Evolutionary conservation across 2,797 vertebrate genomes (phyloP).

Genomic region (Danio albolineatus): DNA sequence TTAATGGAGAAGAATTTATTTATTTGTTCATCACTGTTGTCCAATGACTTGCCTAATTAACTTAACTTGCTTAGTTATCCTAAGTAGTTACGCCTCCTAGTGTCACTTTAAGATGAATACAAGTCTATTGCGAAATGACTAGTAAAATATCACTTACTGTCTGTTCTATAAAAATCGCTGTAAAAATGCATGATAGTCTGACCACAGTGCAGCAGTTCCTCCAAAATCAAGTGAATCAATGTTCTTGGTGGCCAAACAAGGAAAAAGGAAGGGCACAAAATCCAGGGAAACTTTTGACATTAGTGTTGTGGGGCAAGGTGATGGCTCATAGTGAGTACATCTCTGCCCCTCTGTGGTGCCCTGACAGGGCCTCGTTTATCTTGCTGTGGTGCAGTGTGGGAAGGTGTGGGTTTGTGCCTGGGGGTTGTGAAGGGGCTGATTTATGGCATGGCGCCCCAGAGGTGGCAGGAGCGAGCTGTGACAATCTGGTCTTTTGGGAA

Average conservation of each 20-base stretch:
- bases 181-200: neutral
- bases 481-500: slow-evolving; percentile 78
- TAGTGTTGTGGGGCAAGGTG: slow-evolving; percentile 40
- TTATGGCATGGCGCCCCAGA: slow-evolving; percentile 68
- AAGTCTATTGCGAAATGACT: too few relatives aligned
- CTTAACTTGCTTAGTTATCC: too few relatives aligned
- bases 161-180: too few relatives aligned
- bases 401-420: slow-evolving; percentile 60
- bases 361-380: slow-evolving; percentile 71
- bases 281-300: slow-evolving; percentile 36
- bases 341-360: slow-evolving; percentile 56
- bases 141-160: too few relatives aligned
- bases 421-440: slow-evolving; percentile 69
- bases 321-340: slow-evolving; percentile 55
- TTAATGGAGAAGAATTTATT: too few relatives aligned
- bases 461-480: slow-evolving; percentile 72
- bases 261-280: slow-evolving; percentile 28
- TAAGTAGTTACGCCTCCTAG: too few relatives aligned
- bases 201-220: neutral
- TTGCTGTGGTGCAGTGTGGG: slow-evolving; percentile 68
- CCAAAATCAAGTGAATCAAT: neutral
- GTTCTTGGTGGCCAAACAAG: slow-evolving; percentile 5
- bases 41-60: too few relatives aligned
- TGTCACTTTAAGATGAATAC: too few relatives aligned
- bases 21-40: too few relatives aligned